Evolutionary conservation across 2,113 vertebrate genomes (phyloP).

Genomic region (Carassius auratus): DNA sequence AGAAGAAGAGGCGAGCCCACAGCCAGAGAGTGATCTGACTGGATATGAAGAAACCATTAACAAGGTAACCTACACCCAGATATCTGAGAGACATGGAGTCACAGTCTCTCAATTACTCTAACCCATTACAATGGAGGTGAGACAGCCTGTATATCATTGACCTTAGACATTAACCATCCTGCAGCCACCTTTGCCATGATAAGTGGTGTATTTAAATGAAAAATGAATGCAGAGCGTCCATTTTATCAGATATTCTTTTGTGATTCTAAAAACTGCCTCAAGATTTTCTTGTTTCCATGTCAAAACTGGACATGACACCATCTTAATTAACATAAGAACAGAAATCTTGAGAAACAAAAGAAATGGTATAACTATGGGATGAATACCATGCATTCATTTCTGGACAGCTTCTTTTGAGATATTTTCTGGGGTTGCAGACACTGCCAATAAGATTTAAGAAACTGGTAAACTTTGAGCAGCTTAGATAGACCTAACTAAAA

Average conservation of each 20-base stretch:
- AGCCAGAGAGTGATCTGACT: constrained; percentile 74
- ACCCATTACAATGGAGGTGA: constrained; percentile 65
- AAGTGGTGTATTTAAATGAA: constrained; percentile 51
- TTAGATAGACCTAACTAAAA: too few relatives aligned
- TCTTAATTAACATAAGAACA: constrained; percentile 65
- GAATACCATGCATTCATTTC: constrained; percentile 62
- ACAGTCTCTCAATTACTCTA: neutral
- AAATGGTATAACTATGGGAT: constrained; percentile 61
- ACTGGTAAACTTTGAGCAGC: too few relatives aligned
- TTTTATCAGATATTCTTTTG: constrained; percentile 62
- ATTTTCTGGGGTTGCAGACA: neutral
- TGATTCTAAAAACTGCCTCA: constrained; percentile 62
- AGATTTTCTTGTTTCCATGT: constrained; percentile 42
- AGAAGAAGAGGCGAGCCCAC: constrained; percentile 68
- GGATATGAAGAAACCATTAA: constrained; percentile 68
- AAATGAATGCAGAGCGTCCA: constrained; percentile 60
- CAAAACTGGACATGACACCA: neutral
- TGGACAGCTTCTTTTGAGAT: constrained; percentile 1
- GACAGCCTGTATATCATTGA: constrained; percentile 63
- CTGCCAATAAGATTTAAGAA: neutral
- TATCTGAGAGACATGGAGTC: neutral
- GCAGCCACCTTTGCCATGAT: constrained; percentile 51
- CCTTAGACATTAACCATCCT: constrained; percentile 55
- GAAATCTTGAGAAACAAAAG: constrained; percentile 63
- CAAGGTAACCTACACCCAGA: constrained; percentile 69